Conservation (phyloP, 2,113 vertebrate genomes). For the Periophthalmodon schlosseri region DNA sequence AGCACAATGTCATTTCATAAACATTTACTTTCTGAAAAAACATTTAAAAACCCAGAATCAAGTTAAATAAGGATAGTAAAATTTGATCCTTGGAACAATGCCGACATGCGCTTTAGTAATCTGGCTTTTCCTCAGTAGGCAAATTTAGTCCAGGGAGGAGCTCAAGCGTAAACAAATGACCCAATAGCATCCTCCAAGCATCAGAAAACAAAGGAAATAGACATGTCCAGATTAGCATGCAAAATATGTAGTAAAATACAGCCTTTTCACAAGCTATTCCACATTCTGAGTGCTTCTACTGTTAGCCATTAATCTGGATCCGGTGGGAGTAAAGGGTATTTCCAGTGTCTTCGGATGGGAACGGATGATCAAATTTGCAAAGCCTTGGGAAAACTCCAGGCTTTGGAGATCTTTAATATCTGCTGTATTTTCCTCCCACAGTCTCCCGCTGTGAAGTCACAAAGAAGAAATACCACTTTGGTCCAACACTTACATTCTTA, state of each 20-base stretch:
- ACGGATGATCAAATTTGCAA: neutral
- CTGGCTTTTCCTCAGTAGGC: neutral
- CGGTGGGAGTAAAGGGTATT: neutral
- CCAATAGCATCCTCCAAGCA: neutral
- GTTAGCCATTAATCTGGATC: neutral
- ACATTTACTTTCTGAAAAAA: no score
- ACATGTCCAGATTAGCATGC: neutral
- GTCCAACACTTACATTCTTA: neutral
- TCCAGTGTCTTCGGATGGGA: conserved; percentile 21
- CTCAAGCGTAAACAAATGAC: neutral
- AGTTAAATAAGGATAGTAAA: neutral
- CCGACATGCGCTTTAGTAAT: neutral
- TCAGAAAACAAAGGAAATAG: neutral
- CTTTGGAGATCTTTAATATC: neutral
- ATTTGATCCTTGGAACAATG: neutral
- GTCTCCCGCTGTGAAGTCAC: neutral
- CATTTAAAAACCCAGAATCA: no score
- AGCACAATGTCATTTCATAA: no score
- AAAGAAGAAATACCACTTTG: neutral
- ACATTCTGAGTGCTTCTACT: neutral
- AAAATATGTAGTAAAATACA: neutral
- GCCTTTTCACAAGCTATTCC: neutral
- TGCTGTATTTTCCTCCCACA: neutral
- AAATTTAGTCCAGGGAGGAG: neutral
- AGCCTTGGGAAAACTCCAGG: neutral